Base-by-base conservation (phyloP, 2,113 vertebrate species). In the Balaenoptera acutorostrata region DNA sequence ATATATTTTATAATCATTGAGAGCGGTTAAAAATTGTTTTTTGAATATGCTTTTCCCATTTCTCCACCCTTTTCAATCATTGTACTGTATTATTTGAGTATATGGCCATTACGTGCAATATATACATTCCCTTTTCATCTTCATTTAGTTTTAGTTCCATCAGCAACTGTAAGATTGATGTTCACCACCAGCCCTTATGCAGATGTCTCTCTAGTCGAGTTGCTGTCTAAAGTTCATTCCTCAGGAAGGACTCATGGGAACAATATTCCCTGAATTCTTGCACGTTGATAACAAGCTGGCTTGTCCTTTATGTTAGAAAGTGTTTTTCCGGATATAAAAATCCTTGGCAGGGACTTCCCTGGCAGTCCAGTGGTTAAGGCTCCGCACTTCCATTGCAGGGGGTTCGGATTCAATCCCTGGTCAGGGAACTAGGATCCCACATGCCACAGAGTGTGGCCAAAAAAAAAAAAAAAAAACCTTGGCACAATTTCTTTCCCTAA, bases 291-390 rank as follows among this genome's bases (percentile, higher is more conserved):
- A 31, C 20, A 89, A 31, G 13, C 10, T 63, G 5, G 17, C 71
- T 95, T 71, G n/a, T 27, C 90, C 36, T 96, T 88, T 93, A 39
- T 20, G 31, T 18, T 75, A 69, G 63, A 80, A 94, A 95, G 15
- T 78, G 20, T 88, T 84, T 81, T 88, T 82, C 55, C 57, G 33
- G n/a, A 49, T 77, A 74, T 69, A 55, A 78, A 95, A 96, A 55
- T 80, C 29, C 39, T 81, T 88, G 69, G 41, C 25, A 46, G 15
- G 52, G 52, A 52, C 15, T 52, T 18, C 52, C 52, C 52, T 52
- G 52, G 15, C 15, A 17, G 52, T 52, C 52, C 52, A 52, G 52
- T 52, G 1, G 52, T 6, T 52, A 52, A 52, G 52, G 52, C 52
- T 52, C 52, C 1, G 0, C 52, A 52, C 52, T 17, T 52, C 52